Base-by-base conservation (phyloP, 2,888 invertebrate species). In the Neoaliturus tenellus region DNA sequence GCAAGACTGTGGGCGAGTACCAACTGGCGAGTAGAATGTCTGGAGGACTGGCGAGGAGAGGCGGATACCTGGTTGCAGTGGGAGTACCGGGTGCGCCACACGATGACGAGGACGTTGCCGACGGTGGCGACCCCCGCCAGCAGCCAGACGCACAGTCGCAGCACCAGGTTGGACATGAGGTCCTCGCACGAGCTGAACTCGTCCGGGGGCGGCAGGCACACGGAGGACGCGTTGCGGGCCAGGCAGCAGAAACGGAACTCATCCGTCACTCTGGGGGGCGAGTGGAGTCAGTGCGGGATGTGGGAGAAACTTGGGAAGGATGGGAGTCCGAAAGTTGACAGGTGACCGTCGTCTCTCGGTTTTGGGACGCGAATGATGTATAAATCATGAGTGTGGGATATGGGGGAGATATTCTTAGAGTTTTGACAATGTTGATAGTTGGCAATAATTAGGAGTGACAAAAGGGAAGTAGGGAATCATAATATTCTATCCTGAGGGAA, bases 171-270 rank as follows among this genome's bases (percentile, higher is more conserved):
- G 35, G 90, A 90, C 91, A 91, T 90, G 80, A 91, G 88, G 86
- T 91, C 91, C 84, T 90, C 90, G 85, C 91, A 91, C 17, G 90
- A 90, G 33, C 90, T 90, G 85, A 91, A 90, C 85, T 90, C 90
- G 85, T 91, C 90, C 0, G 89, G 88, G n/a, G 87, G 87, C 0
- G 90, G 90, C 6, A 87, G 85, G 82, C 91, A 91, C 10, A 58
- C 67, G 20, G 71, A 81, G 62, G 62, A 62, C 0, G 85, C 83
- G 51, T 87, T 82, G 44, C 85, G 82, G 0, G 87, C 89, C 75
- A 89, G 84, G 84, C 89, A 89, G 85, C 89, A 89, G 83, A 89
- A 89, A 44, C 89, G 86, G 81, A 89, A 89, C 84, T 89, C 89
- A 81, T 89, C 89, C 0, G 89, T 89, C 31, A 87, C 80, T 81